Evolutionary conservation across 2,888 invertebrate species (phyloP).

Genomic region (Ormyrus pomaceus): DNA sequence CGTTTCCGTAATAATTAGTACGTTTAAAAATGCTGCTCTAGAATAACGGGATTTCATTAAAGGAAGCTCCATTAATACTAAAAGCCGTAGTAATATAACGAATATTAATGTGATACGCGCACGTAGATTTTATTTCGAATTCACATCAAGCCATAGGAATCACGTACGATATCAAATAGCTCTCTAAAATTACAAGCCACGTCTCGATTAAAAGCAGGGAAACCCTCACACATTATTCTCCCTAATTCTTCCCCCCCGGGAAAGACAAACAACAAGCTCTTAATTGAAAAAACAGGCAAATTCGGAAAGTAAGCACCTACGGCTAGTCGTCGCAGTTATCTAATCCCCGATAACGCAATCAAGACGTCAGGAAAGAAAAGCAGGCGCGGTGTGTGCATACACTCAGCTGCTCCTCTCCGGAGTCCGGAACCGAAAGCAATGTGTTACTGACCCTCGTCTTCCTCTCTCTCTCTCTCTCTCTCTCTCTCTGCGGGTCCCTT

Average conservation of each 20-base stretch:
- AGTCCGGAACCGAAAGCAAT: slow-evolving; percentile 41
- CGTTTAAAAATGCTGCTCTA: too few relatives aligned
- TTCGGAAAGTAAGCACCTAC: background rate
- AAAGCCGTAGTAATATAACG: too few relatives aligned
- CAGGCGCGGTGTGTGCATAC: background rate
- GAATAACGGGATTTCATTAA: too few relatives aligned
- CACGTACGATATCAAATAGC: too few relatives aligned
- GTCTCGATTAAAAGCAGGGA: background rate
- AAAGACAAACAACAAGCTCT: too few relatives aligned
- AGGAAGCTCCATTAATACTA: too few relatives aligned
- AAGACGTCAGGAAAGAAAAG: slow-evolving; percentile 1
- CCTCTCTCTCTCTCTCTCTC: background rate
- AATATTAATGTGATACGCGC: too few relatives aligned
- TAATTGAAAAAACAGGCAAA: too few relatives aligned
- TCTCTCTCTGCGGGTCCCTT: slow-evolving; percentile 44
- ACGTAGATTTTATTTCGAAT: background rate
- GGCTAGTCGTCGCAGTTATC: background rate
- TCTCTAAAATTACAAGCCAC: background rate
- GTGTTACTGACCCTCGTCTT: slow-evolving; percentile 39
- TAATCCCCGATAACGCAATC: slow-evolving; percentile 10
- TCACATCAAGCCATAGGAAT: slow-evolving; percentile 13
- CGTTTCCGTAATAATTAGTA: too few relatives aligned
- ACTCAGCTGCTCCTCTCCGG: background rate
- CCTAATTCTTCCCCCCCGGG: too few relatives aligned
- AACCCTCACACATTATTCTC: too few relatives aligned